Evolutionary conservation across 2,113 vertebrate genomes (phyloP), one percentile per base, ranked within the genome.

Genomic region (Xiphorhynchus elegans): DNA sequence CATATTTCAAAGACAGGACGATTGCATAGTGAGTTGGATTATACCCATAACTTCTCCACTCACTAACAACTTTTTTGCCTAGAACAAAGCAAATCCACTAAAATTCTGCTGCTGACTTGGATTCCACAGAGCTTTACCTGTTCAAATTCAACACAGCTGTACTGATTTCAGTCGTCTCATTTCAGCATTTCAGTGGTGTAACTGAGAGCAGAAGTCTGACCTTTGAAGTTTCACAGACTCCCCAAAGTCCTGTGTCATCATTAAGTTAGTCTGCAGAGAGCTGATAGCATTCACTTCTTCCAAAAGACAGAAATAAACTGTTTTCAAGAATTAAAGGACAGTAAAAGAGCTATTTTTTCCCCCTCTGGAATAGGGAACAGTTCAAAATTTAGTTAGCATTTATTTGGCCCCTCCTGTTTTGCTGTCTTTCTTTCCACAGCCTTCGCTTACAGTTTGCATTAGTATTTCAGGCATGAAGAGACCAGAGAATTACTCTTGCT

Each of bases 201-300:
- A 91, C 70, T 72, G 91, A 95, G 94, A 96, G 93, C 87, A 95
- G 47, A 91, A 72, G 56, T 76, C 35, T 50, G 68, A 87, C 59
- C 47, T 50, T 78, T 62, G 33, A 56, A 69, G 46, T 90, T 90
- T 89, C 33, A 66, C 11, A 70, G 78, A 52, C 13, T 23, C 17
- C 20, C 23, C 64, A 28, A 87, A 89, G 50, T 55, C 33, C 39
- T 33, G 5, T 50, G 19, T 47, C 50, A 59, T 47, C 31, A 50
- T 66, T 7, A 60, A 47, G 73, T 77, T 87, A 83, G 47, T 63
- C 21, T 25, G n/a, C 0, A 0, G 47, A 80, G 31, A 44, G 17
- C 29, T 59, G 26, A 63, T 2, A 64, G 50, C 40, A 66, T n/a
- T 42, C 0, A 0, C 7, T 78, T 82, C 42, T 78, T 86, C 62